Base-by-base conservation (phyloP, 1,140 invertebrate genomes). In the Atopsyche davidsoni region DNA sequence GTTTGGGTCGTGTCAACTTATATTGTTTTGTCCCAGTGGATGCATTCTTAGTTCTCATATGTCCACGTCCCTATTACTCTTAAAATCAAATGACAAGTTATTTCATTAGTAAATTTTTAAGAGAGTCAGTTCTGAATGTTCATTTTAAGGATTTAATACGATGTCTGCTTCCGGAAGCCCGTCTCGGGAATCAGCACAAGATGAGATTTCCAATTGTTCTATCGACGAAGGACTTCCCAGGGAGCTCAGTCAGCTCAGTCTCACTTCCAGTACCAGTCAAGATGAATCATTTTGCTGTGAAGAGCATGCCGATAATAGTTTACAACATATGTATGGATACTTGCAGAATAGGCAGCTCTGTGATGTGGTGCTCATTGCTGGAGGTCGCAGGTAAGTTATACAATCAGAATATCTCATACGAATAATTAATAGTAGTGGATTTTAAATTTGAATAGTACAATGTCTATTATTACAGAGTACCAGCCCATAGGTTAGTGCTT, bases 271-370 rank as follows among this genome's bases (percentile, higher is more conserved):
- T 50, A 64, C 69, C 28, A 71, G 68, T 59, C 65, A 69, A 59
- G 86, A 89, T 65, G 88, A 90, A 72, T 82, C 81, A 62, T 89
- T 89, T 68, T 79, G 80, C 50, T 84, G 83, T 62, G 76, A 80
- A 57, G 83, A 84, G 55, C 88, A 92, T 73, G 84, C 89, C 1
- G 87, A 89, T 62, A 76, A 75, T 18, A 87, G 88, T 62, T 72
- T 93, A 32, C 80, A 79, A 51, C 81, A 83, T 61, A 89, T 94
- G 82, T 86, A 86, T 63, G 72, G 77, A 34, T 92, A 90, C 69
- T 80, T 89, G 43, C 78, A 86, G 58, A 80, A 83, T 50, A 79
- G 87, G 58, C 82, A 88, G 64, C 70, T 92, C 43, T 88, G 85
- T 59, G 87, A 91, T 75, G 81, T 91, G 22, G 78, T 79, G 17